phyloP scores from a whole-genome alignment of 2,113 vertebrate species.

The Larimichthys crocea region DNA sequence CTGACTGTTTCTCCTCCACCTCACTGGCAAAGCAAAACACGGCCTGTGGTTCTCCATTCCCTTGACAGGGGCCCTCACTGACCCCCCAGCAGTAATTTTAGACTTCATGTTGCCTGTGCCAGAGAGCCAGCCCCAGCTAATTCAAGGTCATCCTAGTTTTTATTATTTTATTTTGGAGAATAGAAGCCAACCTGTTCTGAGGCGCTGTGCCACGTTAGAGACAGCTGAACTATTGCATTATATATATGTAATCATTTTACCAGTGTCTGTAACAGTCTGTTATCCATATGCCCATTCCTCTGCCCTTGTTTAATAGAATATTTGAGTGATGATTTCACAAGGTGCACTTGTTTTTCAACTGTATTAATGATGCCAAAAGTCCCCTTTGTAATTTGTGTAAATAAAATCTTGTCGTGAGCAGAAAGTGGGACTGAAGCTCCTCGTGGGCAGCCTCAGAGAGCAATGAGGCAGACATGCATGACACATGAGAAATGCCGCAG shows the following conservation, averaged over 20 bases:
- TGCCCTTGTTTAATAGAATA: constrained; percentile 39
- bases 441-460: constrained; percentile 21
- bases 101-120: constrained; percentile 79
- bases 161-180: constrained; percentile 74
- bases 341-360: constrained; percentile 15
- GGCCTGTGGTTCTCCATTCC: constrained; percentile 75
- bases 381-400: constrained; percentile 8
- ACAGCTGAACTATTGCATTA: constrained; percentile 44
- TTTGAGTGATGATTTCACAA: constrained; percentile 49
- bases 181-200: constrained; percentile 63
- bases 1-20: constrained; percentile 74
- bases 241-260: constrained; percentile 49
- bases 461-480: constrained; percentile 16
- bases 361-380: constrained; percentile 20
- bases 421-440: constrained; percentile 1
- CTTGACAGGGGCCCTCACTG: constrained; percentile 70
- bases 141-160: constrained; percentile 82
- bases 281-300: constrained; percentile 48
- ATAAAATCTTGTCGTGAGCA: constrained; percentile 19
- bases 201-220: constrained; percentile 59
- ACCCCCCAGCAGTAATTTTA: constrained; percentile 85
- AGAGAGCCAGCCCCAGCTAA: constrained; percentile 73
- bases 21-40: constrained; percentile 63
- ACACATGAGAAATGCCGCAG: constrained; percentile 19
- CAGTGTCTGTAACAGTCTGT: constrained; percentile 37